phyloP scores from a whole-genome alignment of 1,140 invertebrate species.

The Drosophila bocki region DNA sequence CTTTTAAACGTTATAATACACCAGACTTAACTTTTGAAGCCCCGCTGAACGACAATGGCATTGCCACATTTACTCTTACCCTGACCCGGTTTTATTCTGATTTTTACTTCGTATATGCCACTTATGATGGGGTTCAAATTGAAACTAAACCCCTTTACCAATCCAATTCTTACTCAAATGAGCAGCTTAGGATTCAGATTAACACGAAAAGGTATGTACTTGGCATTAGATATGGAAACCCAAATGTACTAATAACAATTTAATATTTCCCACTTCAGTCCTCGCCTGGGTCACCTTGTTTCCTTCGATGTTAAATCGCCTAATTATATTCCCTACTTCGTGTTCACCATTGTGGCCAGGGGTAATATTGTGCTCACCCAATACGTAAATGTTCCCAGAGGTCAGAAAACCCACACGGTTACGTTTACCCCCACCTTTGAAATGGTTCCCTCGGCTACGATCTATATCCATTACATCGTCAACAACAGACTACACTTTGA shows the following conservation, averaged over 20 bases:
- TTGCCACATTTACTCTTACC: slow-evolving; percentile 89
- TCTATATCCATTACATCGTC: slow-evolving; percentile 91
- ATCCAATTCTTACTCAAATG: background rate
- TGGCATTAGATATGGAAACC: too few relatives aligned
- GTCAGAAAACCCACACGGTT: slow-evolving; percentile 73
- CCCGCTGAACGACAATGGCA: slow-evolving; percentile 87
- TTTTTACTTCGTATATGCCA: background rate
- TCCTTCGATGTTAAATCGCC: slow-evolving; percentile 93
- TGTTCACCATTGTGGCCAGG: slow-evolving; percentile 94
- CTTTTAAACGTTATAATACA: too few relatives aligned
- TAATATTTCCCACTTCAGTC: slow-evolving; percentile 68
- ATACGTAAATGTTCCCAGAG: slow-evolving; percentile 86
- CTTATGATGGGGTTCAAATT: slow-evolving; percentile 12
- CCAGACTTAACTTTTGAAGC: slow-evolving; percentile 25
- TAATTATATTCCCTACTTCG: slow-evolving; percentile 90
- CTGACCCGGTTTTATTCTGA: background rate
- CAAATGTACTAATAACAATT: too few relatives aligned
- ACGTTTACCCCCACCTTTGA: slow-evolving; percentile 90
- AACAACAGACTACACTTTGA: slow-evolving; percentile 92
- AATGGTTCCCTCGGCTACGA: slow-evolving; percentile 92
- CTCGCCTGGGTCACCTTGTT: slow-evolving; percentile 90
- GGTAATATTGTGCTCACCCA: slow-evolving; percentile 92
- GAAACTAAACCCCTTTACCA: background rate
- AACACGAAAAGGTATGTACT: slow-evolving; percentile 62
- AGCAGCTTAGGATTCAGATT: slow-evolving; percentile 47